A percentile compares a stretch with the other conserved stretches of the same genome.
phyloP scores from a whole-genome alignment of 2,888 invertebrate species.

The Epirrhoe tristata region DNA sequence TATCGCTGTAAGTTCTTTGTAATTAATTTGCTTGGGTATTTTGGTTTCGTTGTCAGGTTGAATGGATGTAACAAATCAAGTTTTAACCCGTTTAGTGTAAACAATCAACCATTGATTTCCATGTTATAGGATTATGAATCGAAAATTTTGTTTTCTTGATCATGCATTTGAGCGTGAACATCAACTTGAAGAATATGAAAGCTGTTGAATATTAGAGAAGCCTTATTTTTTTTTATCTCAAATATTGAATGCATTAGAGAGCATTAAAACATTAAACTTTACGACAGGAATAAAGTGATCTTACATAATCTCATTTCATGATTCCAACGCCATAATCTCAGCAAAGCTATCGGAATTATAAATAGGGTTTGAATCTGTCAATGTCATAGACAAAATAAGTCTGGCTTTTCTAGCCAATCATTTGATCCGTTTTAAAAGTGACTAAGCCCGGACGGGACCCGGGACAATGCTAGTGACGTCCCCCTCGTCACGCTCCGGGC shows the following conservation, averaged over 20 bases:
- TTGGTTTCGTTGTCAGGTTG: neutral
- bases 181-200: no score
- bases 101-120: neutral
- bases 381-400: neutral
- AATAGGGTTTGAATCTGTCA: neutral
- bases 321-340: neutral
- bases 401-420: slow-evolving; percentile 22
- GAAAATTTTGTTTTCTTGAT: no score
- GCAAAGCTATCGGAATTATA: neutral
- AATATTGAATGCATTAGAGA: no score
- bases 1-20: slow-evolving; percentile 16
- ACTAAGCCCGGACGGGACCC: slow-evolving; percentile 39
- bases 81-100: neutral
- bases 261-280: no score
- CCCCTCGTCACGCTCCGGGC: slow-evolving; percentile 57
- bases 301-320: neutral
- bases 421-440: slow-evolving; percentile 47
- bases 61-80: neutral
- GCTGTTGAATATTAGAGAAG: no score
- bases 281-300: neutral
- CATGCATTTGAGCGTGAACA: no score
- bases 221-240: no score
- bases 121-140: neutral
- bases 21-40: slow-evolving; percentile 22
- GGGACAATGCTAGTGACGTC: slow-evolving; percentile 54